Base-by-base conservation (phyloP, 2,888 invertebrate species). In the Drosophila recens region DNA sequence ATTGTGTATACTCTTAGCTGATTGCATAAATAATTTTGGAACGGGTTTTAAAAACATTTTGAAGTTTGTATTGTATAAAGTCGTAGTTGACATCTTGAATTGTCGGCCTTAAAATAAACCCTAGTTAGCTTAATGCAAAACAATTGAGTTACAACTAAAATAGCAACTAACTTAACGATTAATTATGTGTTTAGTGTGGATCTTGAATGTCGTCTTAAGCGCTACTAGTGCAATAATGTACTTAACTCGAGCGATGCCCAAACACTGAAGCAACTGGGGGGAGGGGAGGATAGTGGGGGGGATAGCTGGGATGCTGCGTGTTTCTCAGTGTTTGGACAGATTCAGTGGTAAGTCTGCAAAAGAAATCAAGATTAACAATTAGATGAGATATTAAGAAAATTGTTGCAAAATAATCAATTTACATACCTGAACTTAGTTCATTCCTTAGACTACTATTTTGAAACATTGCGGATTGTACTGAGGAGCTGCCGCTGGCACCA, bases 321-420 rank as follows among this genome's bases (percentile, higher is more conserved):
- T 78, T 69, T 85, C 81, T 92, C 90, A 95, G 94, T 97, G 97
- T 94, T 97, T 97, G 91, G 97, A 97, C 94, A 97, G 94, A 94
- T 97, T 97, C 93, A 97, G 94, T 93, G 97, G 97, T 95, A 96
- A 95, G 96, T 97, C 97, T 97, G 95, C 67, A 95, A 52, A 8
- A 48, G 10, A 2, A 49, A 57, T n/a, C 11, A 15, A 49, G 23
- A 38, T 34, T 17, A 49, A 30, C 30, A 0, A 17, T 17, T 38
- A 11, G 9, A 9, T 27, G 5, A 27, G 27, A 27, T 6, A 27
- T 13, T 2, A 17, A 11, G n/a, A 43, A 34, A 17, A 42, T 17
- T n/a, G 1, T 30, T 9, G 10, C 4, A 45, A 15, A 10, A 5
- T 2, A 30, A 38, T 20, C 3, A 15, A 40, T 13, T 33, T 17